These are phyloP conservation scores for Hyles lineata DNA, from an alignment of 2,888 invertebrate genomes.

Conservation along the genomic window DNA sequence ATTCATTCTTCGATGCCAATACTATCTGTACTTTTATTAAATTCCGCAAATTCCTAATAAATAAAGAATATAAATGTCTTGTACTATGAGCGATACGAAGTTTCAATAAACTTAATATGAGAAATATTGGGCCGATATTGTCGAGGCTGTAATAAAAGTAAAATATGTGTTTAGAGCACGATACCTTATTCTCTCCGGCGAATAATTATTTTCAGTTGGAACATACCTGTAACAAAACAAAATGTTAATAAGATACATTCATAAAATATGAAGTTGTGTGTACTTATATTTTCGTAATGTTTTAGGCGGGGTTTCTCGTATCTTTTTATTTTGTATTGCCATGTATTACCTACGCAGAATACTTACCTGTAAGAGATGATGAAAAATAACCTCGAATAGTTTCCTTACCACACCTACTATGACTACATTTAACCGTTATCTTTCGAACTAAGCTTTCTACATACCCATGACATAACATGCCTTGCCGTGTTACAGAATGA, in stretches of 20 bases:
- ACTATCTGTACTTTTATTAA: too few species aligned
- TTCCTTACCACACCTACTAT: too few species aligned
- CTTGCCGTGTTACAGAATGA: too few species aligned
- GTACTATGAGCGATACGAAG: neutral
- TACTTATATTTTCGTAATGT: neutral
- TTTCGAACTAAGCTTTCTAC: too few species aligned
- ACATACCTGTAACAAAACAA: constrained; percentile 19
- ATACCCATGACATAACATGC: too few species aligned
- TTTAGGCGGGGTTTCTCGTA: neutral
- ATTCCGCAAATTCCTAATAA: neutral
- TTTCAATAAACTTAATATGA: neutral
- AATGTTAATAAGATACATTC: neutral
- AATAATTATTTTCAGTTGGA: neutral
- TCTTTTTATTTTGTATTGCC: too few species aligned
- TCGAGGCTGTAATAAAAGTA: neutral
- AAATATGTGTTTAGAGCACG: neutral
- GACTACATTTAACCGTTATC: too few species aligned
- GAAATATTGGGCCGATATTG: neutral
- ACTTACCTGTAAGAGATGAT: too few species aligned
- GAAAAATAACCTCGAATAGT: too few species aligned
- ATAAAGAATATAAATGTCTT: neutral
- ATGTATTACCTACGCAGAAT: too few species aligned
- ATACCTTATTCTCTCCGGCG: constrained; percentile 2
- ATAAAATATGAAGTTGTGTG: neutral
- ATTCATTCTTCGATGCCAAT: too few species aligned